Conservation (phyloP, 2,113 vertebrate species). For the Dolichotis patagonum region DNA sequence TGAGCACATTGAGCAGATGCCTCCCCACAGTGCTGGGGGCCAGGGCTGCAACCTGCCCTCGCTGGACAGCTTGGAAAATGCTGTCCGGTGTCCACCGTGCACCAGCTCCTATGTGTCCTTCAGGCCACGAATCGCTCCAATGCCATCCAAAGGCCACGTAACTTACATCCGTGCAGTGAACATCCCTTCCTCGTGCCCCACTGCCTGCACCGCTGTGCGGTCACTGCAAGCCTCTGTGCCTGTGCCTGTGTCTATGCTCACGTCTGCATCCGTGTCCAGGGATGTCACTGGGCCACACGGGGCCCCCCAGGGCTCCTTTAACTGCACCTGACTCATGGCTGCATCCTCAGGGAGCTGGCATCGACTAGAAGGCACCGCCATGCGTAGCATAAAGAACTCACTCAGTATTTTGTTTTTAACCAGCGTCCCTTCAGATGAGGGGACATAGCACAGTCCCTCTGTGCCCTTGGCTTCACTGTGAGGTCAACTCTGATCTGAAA, state of each 20-base stretch:
- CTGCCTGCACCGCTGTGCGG: neutral
- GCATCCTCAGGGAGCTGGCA: neutral
- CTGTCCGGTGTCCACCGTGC: neutral
- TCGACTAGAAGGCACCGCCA: neutral
- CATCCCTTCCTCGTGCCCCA: neutral
- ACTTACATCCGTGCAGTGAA: neutral
- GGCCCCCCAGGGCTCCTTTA: neutral
- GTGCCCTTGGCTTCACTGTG: neutral
- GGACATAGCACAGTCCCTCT: neutral
- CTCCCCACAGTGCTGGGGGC: neutral
- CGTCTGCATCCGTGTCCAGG: neutral
- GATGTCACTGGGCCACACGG: rapidly evolving
- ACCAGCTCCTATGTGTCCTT: neutral
- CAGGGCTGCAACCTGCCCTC: neutral
- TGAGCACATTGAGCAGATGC: neutral
- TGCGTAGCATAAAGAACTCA: constrained; percentile 8
- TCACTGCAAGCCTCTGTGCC: neutral
- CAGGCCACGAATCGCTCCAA: neutral
- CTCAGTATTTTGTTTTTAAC: neutral
- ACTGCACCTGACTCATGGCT: neutral
- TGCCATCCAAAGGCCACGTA: neutral
- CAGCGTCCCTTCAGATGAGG: neutral
- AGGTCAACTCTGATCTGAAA: neutral
- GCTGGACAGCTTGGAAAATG: neutral
- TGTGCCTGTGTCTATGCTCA: neutral